Conservation (phyloP, 2,113 vertebrate genomes). For the Heliornis fulica region DNA sequence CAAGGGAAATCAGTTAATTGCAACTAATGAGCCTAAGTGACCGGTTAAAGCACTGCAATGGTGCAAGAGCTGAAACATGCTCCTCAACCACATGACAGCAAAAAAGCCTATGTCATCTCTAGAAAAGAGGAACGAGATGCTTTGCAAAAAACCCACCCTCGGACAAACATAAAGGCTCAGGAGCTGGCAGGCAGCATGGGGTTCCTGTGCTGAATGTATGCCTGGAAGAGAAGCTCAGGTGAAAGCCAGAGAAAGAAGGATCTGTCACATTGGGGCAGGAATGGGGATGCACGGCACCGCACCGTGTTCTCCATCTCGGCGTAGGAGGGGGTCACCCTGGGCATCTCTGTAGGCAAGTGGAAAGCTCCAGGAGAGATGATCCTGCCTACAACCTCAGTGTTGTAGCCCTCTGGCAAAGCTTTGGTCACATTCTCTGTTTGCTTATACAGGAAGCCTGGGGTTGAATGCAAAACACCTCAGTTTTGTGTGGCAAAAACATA, state of each 20-base stretch:
- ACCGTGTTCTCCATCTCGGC: fast-evolving
- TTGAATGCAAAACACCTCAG: not conserved
- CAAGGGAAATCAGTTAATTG: not conserved
- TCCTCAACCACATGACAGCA: not conserved
- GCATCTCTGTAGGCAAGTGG: not conserved
- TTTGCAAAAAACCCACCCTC: not conserved
- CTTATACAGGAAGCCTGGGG: not conserved
- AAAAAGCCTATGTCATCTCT: not conserved
- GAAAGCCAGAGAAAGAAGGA: not conserved
- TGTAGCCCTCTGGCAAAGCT: not conserved
- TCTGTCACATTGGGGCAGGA: not conserved
- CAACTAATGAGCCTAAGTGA: not conserved
- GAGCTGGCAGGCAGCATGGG: not conserved
- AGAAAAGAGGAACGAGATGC: not conserved
- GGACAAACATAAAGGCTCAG: not conserved
- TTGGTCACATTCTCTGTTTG: not conserved
- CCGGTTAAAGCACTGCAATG: fast-evolving
- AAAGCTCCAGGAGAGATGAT: not conserved
- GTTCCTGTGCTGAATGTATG: not conserved
- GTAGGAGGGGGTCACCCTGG: not conserved
- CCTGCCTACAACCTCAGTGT: not conserved
- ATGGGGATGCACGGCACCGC: not conserved
- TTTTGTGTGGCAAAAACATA: not conserved
- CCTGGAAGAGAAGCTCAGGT: not conserved
- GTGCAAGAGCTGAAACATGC: fast-evolving